Evolutionary conservation across 2,888 invertebrate species (phyloP).

Genomic region (Ichneumon xanthorius): DNA sequence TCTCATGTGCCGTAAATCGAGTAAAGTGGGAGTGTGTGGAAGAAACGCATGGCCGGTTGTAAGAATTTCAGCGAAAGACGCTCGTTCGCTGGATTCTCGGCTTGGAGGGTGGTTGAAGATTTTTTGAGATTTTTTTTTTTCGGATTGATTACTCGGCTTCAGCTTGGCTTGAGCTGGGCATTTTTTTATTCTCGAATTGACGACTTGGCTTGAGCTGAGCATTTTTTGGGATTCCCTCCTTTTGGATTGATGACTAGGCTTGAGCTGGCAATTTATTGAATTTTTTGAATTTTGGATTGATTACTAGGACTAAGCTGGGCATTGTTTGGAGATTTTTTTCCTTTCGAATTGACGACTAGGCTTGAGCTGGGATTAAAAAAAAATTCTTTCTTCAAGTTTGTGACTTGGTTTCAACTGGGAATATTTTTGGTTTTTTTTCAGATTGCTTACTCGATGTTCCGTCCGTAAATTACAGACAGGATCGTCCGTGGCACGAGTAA

Average conservation of each 20-base stretch:
- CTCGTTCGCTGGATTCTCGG: background rate
- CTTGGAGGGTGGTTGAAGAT: too few species aligned
- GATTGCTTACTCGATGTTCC: too few species aligned
- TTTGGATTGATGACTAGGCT: too few species aligned
- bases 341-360: too few species aligned
- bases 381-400: background rate
- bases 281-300: background rate
- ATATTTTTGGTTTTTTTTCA: background rate
- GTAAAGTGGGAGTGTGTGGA: background rate
- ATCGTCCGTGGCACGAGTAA: too few species aligned
- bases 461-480: background rate
- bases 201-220: too few species aligned
- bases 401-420: background rate
- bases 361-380: background rate
- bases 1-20: constrained; percentile 36
- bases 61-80: constrained; percentile 42
- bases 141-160: too few species aligned
- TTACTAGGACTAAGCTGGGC: too few species aligned
- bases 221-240: too few species aligned
- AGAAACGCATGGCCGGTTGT: constrained; percentile 9
- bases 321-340: too few species aligned
- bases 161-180: too few species aligned
- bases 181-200: too few species aligned
- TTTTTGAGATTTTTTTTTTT: constrained; percentile 21
- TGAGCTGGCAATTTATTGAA: background rate